Percentiles rank a stretch among this genome's conserved stretches.
Conservation (phyloP, 2,888 invertebrate genomes). For the Zeuzera pyrina region DNA sequence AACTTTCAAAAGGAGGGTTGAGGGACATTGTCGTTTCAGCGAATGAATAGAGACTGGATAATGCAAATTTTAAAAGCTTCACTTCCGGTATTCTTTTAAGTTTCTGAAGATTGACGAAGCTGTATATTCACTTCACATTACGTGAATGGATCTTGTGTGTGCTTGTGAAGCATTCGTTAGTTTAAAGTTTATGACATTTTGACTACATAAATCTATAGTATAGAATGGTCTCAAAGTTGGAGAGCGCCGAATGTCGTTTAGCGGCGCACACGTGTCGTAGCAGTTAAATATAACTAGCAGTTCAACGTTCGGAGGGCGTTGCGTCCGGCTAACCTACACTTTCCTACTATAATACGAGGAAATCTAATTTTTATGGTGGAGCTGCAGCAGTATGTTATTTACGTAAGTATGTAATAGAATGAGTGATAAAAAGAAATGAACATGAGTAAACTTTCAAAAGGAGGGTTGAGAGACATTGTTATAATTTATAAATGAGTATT, state of each 20-base stretch:
- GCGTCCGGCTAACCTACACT: slow-evolving; percentile 57
- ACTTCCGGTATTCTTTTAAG: slow-evolving; percentile 31
- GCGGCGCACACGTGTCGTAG: slow-evolving; percentile 57
- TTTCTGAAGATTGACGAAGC: too few species aligned
- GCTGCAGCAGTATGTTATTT: too few species aligned
- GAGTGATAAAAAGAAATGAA: too few species aligned
- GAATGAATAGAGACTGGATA: slow-evolving; percentile 35
- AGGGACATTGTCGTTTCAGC: slow-evolving; percentile 32
- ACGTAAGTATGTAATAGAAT: too few species aligned
- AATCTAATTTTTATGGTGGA: too few species aligned
- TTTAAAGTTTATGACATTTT: slow-evolving; percentile 11
- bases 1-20: slow-evolving; percentile 23
- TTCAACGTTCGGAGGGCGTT: slow-evolving; percentile 60
- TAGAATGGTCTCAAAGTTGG: slow-evolving; percentile 40
- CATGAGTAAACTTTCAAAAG: too few species aligned
- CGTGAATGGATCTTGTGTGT: too few species aligned
- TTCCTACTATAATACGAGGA: too few species aligned
- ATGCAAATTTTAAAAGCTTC: slow-evolving; percentile 35
- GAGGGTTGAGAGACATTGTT: too few species aligned
- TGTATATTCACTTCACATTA: too few species aligned
- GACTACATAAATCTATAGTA: slow-evolving; percentile 29
- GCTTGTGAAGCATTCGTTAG: not conserved
- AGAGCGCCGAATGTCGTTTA: slow-evolving; percentile 39
- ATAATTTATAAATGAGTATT: too few species aligned
- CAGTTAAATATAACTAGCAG: slow-evolving; percentile 67